Evolutionary conservation across 2,797 vertebrate species (phyloP), one percentile per base, ranked within the genome.

Genomic region (Protosalanx chinensis): DNA sequence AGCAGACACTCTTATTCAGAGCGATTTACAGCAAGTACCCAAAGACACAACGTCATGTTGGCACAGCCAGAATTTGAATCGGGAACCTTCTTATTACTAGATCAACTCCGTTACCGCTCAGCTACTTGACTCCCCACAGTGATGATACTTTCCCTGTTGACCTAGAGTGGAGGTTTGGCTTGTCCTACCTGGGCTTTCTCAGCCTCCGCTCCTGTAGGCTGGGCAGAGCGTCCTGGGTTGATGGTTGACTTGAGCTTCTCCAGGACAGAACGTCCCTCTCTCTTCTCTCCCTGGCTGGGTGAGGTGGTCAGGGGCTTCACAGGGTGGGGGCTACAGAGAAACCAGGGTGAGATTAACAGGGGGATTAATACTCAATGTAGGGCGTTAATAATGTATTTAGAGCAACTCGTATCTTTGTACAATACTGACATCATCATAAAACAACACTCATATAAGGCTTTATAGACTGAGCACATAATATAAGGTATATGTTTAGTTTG

Each of bases 261-360:
- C 74, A 96, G 88, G 0, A 95, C 94, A 0, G 91, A 93, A 6
- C 94, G 92, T 51, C 91, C 86, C n/a, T 93, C 93, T 86, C 91
- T 95, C 91, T 92, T 95, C 77, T 96, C 95, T 0, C 81, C 76
- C 6, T 88, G 88, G 0, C 90, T 82, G 53, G 70, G 57, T 13
- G 68, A 33, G 71, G 85, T 88, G 2, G 91, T 96, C 81, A 98
- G 90, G 12, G 97, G 97, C 84, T 95, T 99, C 91, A 98, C 97
- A 0, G 91, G 95, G 76, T 98, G 98, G 33, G 96, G 92, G 84
- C 98, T 99, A 88, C 1, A 73, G 84, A 84, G 71, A 5, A 49
- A 62, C 29, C 53, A 80, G 63, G 82, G 85, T n/a, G 64, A 20
- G 23, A 67, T 53, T 46, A 59, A 74, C 13, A 57, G n/a, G 32